Conservation (phyloP, 2,888 invertebrate genomes). For the Meliscaeva auricollis region DNA sequence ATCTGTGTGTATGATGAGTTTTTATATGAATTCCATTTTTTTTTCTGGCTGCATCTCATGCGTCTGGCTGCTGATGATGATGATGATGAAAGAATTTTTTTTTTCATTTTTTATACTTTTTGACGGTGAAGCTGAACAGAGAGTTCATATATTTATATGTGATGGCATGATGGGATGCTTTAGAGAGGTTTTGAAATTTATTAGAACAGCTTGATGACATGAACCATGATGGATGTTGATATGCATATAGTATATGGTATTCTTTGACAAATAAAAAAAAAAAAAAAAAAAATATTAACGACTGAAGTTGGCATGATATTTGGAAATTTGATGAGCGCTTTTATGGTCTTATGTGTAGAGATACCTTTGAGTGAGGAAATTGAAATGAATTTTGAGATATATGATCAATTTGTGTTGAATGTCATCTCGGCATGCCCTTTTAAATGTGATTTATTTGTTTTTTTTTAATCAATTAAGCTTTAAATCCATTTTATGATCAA, state of each 20-base stretch:
- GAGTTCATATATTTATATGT: slow-evolving; percentile 45
- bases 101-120: neutral
- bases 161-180: slow-evolving; percentile 40
- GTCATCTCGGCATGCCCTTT: too few species aligned
- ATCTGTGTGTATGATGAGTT: slow-evolving; percentile 3
- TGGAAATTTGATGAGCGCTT: slow-evolving; percentile 14
- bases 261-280: neutral
- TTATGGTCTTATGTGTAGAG: neutral
- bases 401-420: too few species aligned
- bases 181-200: slow-evolving; percentile 67
- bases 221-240: slow-evolving; percentile 58
- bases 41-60: slow-evolving; percentile 28
- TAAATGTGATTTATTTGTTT: too few species aligned
- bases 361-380: neutral
- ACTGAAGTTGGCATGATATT: slow-evolving; percentile 12
- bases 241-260: slow-evolving; percentile 7
- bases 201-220: slow-evolving; percentile 54
- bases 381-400: neutral
- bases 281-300: neutral
- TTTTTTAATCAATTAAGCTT: too few species aligned
- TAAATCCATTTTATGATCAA: too few species aligned
- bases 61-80: slow-evolving; percentile 26
- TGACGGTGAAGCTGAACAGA: neutral
- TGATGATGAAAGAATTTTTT: slow-evolving; percentile 11
- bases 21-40: slow-evolving; percentile 19